phyloP scores from a whole-genome alignment of 2,113 vertebrate genomes.

The Heterochromis multidens region DNA sequence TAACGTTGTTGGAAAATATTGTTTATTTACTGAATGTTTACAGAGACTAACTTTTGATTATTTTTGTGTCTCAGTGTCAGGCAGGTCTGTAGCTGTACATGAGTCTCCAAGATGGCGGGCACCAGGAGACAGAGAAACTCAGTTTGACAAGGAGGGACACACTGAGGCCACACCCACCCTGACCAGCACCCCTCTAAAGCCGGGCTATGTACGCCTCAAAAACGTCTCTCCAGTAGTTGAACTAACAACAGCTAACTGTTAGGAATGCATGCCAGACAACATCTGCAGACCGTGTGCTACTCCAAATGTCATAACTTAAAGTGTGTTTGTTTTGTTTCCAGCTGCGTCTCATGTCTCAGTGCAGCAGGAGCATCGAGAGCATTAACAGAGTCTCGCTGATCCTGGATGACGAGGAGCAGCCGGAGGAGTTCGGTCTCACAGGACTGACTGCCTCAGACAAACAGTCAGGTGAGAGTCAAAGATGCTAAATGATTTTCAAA shows the following conservation, averaged over 20 bases:
- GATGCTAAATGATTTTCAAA: background rate
- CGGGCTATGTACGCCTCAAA: constrained; percentile 79
- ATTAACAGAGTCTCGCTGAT: constrained; percentile 69
- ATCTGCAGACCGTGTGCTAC: background rate
- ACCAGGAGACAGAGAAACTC: constrained; percentile 60
- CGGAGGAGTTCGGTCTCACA: constrained; percentile 71
- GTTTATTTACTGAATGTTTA: background rate
- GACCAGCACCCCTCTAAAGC: constrained; percentile 80
- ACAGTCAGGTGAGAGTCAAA: constrained; percentile 77
- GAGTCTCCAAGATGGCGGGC: constrained; percentile 76
- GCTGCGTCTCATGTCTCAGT: constrained; percentile 76
- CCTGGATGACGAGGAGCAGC: constrained; percentile 71
- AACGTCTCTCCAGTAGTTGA: background rate
- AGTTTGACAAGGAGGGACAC: constrained; percentile 57
- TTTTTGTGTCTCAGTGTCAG: constrained; percentile 29
- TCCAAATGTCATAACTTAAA: background rate
- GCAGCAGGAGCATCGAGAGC: constrained; percentile 71
- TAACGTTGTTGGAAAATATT: background rate
- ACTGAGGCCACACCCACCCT: constrained; percentile 53
- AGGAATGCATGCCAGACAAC: background rate
- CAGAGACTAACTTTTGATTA: background rate
- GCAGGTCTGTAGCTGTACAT: background rate
- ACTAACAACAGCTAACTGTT: background rate
- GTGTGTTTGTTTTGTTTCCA: constrained; percentile 19
- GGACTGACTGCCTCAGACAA: constrained; percentile 65